These are phyloP conservation scores for Allygus modestus DNA, from an alignment of 2,888 invertebrate genomes.

Conservation along the genomic window DNA sequence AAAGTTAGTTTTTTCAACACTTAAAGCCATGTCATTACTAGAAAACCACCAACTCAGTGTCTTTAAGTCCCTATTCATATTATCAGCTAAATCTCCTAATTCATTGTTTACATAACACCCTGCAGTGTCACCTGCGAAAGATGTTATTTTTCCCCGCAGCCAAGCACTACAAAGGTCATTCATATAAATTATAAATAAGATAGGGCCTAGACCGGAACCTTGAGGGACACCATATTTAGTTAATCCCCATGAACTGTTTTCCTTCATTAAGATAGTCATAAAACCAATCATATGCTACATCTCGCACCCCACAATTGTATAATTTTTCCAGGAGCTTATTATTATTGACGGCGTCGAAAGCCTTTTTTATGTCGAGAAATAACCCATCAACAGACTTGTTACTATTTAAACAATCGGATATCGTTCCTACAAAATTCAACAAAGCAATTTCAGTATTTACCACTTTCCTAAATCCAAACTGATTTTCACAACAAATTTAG, in stretches of 20 bases:
- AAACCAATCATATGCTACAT: constrained; percentile 54
- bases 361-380: constrained; percentile 49
- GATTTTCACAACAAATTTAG: constrained; percentile 13
- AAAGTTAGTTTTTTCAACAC: constrained; percentile 6
- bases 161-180: neutral
- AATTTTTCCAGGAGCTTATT: constrained; percentile 23
- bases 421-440: neutral
- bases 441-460: constrained; percentile 23
- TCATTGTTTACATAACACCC: neutral
- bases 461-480: constrained; percentile 23
- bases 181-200: constrained; percentile 62
- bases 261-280: constrained; percentile 61
- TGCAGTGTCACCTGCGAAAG: constrained; percentile 56
- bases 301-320: constrained; percentile 60
- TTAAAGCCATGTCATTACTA: neutral
- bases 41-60: neutral
- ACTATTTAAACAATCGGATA: constrained; percentile 9
- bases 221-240: constrained; percentile 63
- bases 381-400: neutral
- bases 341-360: constrained; percentile 50
- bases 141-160: constrained; percentile 50
- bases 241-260: constrained; percentile 40
- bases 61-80: neutral
- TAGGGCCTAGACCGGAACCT: constrained; percentile 62
- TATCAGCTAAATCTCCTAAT: neutral